A percentile compares a stretch with the other conserved stretches of the same genome.
Evolutionary conservation across 2,113 vertebrate genomes (phyloP).

Genomic region (Psilopogon haemacephalus): DNA sequence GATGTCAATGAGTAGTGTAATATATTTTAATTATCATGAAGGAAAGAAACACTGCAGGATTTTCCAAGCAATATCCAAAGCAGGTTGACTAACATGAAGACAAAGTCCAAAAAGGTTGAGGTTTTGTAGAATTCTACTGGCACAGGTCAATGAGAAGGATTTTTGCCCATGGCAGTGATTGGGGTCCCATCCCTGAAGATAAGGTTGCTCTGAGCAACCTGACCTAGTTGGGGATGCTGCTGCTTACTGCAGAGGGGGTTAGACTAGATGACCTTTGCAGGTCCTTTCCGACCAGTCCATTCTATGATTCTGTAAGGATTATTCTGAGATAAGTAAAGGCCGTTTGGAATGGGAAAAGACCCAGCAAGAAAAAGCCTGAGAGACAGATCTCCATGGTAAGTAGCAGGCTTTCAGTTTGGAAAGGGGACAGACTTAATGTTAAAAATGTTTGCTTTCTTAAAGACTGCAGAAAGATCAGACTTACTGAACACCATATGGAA

Average conservation of each 20-base stretch:
- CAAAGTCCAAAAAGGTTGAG: background rate
- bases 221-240: too few relatives aligned
- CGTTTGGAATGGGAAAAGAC: background rate
- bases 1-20: background rate
- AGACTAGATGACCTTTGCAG: too few relatives aligned
- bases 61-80: background rate
- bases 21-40: background rate
- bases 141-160: background rate
- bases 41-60: background rate
- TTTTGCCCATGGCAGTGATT: too few relatives aligned
- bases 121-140: background rate
- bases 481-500: background rate
- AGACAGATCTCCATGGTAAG: background rate
- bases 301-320: background rate
- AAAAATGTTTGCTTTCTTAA: slow-evolving; percentile 3
- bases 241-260: too few relatives aligned
- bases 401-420: background rate
- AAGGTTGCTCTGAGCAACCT: too few relatives aligned
- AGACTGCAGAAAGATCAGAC: background rate
- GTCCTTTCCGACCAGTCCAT: too few relatives aligned
- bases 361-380: background rate
- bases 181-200: too few relatives aligned
- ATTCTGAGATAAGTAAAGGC: background rate
- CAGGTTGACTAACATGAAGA: background rate
- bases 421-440: background rate